Conservation (phyloP, 2,797 vertebrate species). For the Microchirus variegatus region DNA sequence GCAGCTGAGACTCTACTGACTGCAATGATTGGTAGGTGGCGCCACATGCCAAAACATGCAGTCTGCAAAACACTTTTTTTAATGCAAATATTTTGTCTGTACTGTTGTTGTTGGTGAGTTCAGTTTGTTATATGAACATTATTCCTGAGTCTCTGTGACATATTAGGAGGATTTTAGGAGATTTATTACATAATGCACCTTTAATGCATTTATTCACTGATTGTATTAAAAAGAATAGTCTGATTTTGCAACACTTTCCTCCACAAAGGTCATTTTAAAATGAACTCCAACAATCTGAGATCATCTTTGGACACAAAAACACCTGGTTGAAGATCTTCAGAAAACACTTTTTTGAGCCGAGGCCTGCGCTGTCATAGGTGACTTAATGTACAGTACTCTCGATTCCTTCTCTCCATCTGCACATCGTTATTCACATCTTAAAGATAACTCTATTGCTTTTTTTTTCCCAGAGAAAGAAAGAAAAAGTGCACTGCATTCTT, state of each 20-base stretch:
- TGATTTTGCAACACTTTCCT: background rate
- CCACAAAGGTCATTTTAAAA: slow-evolving; percentile 14
- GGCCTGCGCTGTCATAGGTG: slow-evolving; percentile 50
- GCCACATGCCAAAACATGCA: too few species aligned
- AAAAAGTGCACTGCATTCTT: slow-evolving; percentile 43
- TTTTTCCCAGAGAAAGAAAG: slow-evolving; percentile 14
- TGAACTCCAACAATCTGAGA: background rate
- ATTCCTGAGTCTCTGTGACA: too few species aligned
- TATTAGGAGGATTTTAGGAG: too few species aligned
- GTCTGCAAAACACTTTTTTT: too few species aligned
- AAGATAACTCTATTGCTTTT: slow-evolving; percentile 36
- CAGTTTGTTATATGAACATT: too few species aligned
- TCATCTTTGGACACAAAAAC: slow-evolving; percentile 10
- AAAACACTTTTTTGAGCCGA: slow-evolving; percentile 24
- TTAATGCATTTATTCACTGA: background rate
- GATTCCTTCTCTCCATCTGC: slow-evolving; percentile 44
- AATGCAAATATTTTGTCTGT: too few species aligned
- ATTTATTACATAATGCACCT: too few species aligned
- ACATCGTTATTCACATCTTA: slow-evolving; percentile 58
- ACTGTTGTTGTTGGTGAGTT: too few species aligned
- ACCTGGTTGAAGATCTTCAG: slow-evolving; percentile 9
- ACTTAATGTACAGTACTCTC: slow-evolving; percentile 31
- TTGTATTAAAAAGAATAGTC: background rate
- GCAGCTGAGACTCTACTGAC: too few species aligned
- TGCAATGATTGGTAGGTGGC: too few species aligned